Conservation (phyloP, 1,140 invertebrate species). For the Drosophila pachea region DNA sequence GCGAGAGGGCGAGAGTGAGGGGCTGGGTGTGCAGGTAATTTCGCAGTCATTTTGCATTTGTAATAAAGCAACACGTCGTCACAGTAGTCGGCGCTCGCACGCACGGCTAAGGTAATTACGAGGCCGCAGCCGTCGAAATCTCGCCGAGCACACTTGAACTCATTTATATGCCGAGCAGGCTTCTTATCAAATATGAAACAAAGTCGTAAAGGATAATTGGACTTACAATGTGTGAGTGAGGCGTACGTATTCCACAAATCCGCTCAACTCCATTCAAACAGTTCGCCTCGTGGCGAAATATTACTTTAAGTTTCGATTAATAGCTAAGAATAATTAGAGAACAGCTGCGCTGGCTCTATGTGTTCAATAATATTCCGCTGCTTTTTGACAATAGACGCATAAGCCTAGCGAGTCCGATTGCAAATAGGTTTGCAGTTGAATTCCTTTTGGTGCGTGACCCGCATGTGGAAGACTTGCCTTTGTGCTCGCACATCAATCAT, state of each 20-base stretch:
- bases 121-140: conserved; percentile 30
- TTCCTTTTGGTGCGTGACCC: conserved; percentile 48
- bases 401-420: background rate
- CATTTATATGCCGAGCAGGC: conserved; percentile 73
- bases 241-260: conserved; percentile 60
- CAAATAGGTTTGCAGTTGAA: conserved; percentile 7
- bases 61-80: conserved; percentile 75
- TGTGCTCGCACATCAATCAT: conserved; percentile 70
- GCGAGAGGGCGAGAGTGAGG: no score
- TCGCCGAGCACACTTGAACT: conserved; percentile 34
- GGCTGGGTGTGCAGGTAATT: conserved; percentile 50
- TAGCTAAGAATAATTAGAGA: no score
- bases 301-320: conserved; percentile 1
- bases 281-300: conserved; percentile 13
- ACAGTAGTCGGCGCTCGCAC: conserved; percentile 39
- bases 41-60: conserved; percentile 76
- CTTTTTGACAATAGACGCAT: no score
- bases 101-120: conserved; percentile 61
- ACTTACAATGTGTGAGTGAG: conserved; percentile 60
- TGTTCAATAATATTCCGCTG: no score
- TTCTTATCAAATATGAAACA: conserved; percentile 77
- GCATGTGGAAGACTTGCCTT: conserved; percentile 48
- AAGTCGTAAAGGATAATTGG: conserved; percentile 77
- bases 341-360: no score
- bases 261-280: conserved; percentile 52